Evolutionary conservation across 2,888 invertebrate species (phyloP), one percentile per base, ranked within the genome.

Genomic region (Netelia fuscicornis): DNA sequence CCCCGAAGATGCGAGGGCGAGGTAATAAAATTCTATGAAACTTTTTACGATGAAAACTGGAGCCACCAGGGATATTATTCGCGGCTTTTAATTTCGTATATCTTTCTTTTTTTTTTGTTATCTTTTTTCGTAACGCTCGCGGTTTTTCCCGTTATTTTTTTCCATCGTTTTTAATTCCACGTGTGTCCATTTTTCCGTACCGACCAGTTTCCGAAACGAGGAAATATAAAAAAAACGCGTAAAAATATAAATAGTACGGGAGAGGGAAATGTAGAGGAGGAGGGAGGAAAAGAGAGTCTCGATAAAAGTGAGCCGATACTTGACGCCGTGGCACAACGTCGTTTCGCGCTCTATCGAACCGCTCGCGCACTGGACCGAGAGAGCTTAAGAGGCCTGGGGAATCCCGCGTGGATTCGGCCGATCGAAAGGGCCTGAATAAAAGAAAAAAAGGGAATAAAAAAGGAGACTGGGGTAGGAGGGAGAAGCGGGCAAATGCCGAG

Each of bases 321-420:
- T 84, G 84, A 84, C 80, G 80, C 84, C 72, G 76, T 62, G 80
- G 80, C 80, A 72, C 80, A 84, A 81, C 71, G 80, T 84, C 84
- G 80, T 84, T 84, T 84, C 80, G 76, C 84, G 84, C 84, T 81
- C 84, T 76, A 84, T 84, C 84, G 84, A 84, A 76, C 72, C 71
- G 80, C 67, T 30, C 54, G 30, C 54, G 13, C 76, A 64, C 25
- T 84, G 71, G 72, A 10, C 80, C 76, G 80, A 71, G 62, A 80
- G 71, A 70, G 52, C 56, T 75, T 56, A 58, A 64, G 71, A 65
- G 70, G 65, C 70, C 42, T 11, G 54, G 25, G 44, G 25, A 60
- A 71, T 75, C 70, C 79, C 75, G 70, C 79, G 37, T 75, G 64
- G 60, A 75, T 83, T 80, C 75, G 79, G 60, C 65, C 5, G 54